Evolutionary conservation across 2,113 vertebrate genomes (phyloP).

Genomic region (Chunga burmeisteri): DNA sequence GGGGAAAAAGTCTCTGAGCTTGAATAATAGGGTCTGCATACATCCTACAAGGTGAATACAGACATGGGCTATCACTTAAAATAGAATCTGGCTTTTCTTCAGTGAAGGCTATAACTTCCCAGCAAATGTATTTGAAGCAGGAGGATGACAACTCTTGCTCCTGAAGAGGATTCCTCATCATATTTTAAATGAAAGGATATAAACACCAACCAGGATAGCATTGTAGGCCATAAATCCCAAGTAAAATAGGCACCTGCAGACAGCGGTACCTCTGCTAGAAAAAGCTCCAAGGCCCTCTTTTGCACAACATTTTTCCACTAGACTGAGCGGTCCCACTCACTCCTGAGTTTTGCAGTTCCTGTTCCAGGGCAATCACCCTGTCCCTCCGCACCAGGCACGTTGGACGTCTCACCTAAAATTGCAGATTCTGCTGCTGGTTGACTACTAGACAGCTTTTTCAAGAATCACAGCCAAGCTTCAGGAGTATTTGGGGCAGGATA

Average conservation of each 20-base stretch:
- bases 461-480: neutral
- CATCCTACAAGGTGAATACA: neutral
- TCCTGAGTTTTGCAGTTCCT: neutral
- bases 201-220: neutral
- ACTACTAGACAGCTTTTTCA: neutral
- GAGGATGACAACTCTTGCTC: neutral
- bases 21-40: neutral
- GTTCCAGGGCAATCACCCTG: neutral
- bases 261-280: neutral
- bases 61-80: neutral
- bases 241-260: neutral
- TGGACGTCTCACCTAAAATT: neutral
- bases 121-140: neutral
- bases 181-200: neutral
- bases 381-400: neutral
- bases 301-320: neutral
- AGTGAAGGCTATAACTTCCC: neutral
- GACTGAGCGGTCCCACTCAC: neutral
- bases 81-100: neutral
- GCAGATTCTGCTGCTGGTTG: neutral
- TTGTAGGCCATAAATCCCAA: neutral
- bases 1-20: neutral
- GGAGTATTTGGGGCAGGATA: neutral
- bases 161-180: neutral
- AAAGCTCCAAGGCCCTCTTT: neutral